Conservation (phyloP, 2,888 invertebrate genomes). For the Machimus rusticus region DNA sequence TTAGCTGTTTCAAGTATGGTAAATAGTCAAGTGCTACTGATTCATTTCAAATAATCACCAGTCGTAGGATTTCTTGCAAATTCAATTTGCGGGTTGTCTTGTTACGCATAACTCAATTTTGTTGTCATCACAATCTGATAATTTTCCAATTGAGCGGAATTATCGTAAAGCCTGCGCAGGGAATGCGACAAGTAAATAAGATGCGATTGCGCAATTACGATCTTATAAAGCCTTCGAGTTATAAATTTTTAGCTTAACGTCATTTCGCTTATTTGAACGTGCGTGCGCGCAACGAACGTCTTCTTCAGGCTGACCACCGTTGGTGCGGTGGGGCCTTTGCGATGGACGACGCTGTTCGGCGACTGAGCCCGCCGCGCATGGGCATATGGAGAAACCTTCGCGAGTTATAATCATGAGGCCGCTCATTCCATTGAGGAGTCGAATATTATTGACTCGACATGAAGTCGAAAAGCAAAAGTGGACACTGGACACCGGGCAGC, state of each 20-base stretch:
- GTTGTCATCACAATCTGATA: constrained; percentile 37
- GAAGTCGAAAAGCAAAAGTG: constrained; percentile 29
- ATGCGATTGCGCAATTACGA: constrained; percentile 40
- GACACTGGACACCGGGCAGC: constrained; percentile 13
- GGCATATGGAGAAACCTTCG: constrained; percentile 21
- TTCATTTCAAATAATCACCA: neutral
- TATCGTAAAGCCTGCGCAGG: constrained; percentile 32
- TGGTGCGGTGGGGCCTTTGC: neutral
- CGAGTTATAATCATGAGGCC: neutral
- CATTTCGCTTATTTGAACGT: constrained; percentile 15
- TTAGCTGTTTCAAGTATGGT: neutral
- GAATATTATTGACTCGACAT: constrained; percentile 29
- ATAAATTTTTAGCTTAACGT: constrained; percentile 31
- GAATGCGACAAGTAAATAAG: constrained; percentile 41
- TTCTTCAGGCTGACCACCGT: neutral
- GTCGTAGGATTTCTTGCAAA: neutral
- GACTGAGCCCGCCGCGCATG: neutral
- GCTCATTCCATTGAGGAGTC: constrained; percentile 23
- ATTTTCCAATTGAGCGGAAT: constrained; percentile 38
- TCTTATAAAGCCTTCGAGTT: constrained; percentile 24
- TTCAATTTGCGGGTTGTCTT: constrained; percentile 18
- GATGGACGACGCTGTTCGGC: neutral
- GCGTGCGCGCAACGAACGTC: constrained; percentile 1
- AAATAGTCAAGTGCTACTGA: neutral
- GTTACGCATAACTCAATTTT: constrained; percentile 39